Percentiles rank a stretch among this genome's conserved stretches.
phyloP scores from a whole-genome alignment of 2,113 vertebrate genomes.

The Lagopus muta region DNA sequence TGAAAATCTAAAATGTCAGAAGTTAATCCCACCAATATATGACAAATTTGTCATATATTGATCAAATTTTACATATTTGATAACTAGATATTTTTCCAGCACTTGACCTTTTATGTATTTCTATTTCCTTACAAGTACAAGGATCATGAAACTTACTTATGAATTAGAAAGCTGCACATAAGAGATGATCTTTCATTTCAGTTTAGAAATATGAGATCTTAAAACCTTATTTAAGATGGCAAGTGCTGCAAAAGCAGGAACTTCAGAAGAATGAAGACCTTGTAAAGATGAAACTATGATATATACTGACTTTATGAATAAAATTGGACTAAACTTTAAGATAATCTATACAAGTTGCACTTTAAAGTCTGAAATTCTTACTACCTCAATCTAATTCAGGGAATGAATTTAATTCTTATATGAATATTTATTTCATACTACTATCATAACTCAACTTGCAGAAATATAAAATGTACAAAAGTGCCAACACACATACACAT shows the following conservation, averaged over 20 bases:
- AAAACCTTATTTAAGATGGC: not conserved
- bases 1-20: not conserved
- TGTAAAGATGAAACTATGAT: not conserved
- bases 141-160: not conserved
- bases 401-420: not conserved
- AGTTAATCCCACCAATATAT: not conserved
- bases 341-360: not conserved
- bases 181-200: not conserved
- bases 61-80: too few relatives aligned
- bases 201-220: not conserved
- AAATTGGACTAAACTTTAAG: not conserved
- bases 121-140: not conserved
- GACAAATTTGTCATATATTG: not conserved
- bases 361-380: not conserved
- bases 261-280: not conserved
- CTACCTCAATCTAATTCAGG: not conserved
- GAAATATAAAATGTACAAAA: not conserved
- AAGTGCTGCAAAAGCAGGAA: not conserved
- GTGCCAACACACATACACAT: not conserved
- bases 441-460: not conserved
- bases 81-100: not conserved
- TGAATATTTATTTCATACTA: not conserved
- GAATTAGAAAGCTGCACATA: not conserved
- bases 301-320: not conserved
- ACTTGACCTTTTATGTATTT: not conserved